Percentiles rank a stretch among this genome's conserved stretches.
These are phyloP conservation scores for Lottia gigantea DNA, from an alignment of 2,888 invertebrate species.

Conservation along the genomic window DNA sequence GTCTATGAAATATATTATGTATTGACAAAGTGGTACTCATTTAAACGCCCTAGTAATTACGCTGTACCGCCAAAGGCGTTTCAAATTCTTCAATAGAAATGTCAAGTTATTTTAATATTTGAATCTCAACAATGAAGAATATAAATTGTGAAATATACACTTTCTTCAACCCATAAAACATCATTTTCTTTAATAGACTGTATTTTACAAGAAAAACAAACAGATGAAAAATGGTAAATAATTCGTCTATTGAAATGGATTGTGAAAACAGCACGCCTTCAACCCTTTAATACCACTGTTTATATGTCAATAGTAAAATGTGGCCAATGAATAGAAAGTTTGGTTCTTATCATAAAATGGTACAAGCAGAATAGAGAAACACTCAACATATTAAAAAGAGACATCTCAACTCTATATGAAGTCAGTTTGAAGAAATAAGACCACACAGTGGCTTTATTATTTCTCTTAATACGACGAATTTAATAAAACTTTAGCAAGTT, in stretches of 20 bases:
- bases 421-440: slow-evolving; percentile 5
- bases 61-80: too few species aligned
- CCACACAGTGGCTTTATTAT: slow-evolving; percentile 1
- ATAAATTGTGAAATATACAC: too few species aligned
- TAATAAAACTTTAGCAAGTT: slow-evolving; percentile 8
- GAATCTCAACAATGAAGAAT: too few species aligned
- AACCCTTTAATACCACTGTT: slow-evolving; percentile 6
- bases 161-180: not conserved
- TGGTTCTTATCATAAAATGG: slow-evolving; percentile 8
- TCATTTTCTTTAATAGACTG: not conserved
- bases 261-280: not conserved
- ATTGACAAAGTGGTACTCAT: too few species aligned
- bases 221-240: not conserved
- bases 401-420: slow-evolving; percentile 4
- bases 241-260: not conserved
- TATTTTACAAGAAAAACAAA: slow-evolving; percentile 11
- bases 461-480: slow-evolving; percentile 2
- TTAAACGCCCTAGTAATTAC: too few species aligned
- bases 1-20: too few species aligned
- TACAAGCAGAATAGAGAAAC: not conserved
- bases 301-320: not conserved
- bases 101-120: too few species aligned
- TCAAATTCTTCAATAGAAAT: too few species aligned
- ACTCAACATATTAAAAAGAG: slow-evolving; percentile 11
- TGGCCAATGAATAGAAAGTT: not conserved